phyloP scores from a whole-genome alignment of 2,113 vertebrate genomes.

The Halcyon senegalensis region DNA sequence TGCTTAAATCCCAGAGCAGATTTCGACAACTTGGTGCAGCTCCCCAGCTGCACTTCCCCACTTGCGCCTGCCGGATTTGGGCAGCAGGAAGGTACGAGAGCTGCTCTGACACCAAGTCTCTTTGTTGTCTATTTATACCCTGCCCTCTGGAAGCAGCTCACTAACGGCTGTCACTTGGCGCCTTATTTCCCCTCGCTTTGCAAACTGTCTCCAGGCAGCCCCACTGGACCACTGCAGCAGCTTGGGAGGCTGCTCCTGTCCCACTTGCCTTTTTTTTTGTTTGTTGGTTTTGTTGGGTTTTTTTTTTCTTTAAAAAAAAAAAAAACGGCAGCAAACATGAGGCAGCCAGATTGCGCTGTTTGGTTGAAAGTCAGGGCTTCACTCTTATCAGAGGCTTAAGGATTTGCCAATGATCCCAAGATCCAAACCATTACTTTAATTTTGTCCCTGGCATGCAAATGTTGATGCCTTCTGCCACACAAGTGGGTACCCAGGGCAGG shows the following conservation, averaged over 20 bases:
- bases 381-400: not conserved
- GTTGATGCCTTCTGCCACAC: not conserved
- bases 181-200: constrained; percentile 2
- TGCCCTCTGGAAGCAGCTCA: constrained; percentile 27
- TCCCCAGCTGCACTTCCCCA: not conserved
- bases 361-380: not conserved
- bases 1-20: not conserved
- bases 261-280: not conserved
- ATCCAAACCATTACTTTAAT: not conserved
- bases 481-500: not conserved
- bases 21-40: not conserved
- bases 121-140: constrained; percentile 70
- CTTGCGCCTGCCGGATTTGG: not conserved
- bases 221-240: not conserved
- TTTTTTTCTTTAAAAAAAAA: too few species aligned
- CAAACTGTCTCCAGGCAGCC: constrained; percentile 30
- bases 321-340: not conserved
- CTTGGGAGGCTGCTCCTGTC: not conserved
- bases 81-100: not conserved
- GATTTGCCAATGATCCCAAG: not conserved
- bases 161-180: constrained; percentile 15
- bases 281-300: too few species aligned
- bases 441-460: not conserved
- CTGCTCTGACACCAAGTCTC: constrained; percentile 38
- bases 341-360: not conserved